A percentile compares a stretch with the other conserved stretches of the same genome.
phyloP scores from a whole-genome alignment of 2,888 invertebrate species.

The Drosophila subquinaria region DNA sequence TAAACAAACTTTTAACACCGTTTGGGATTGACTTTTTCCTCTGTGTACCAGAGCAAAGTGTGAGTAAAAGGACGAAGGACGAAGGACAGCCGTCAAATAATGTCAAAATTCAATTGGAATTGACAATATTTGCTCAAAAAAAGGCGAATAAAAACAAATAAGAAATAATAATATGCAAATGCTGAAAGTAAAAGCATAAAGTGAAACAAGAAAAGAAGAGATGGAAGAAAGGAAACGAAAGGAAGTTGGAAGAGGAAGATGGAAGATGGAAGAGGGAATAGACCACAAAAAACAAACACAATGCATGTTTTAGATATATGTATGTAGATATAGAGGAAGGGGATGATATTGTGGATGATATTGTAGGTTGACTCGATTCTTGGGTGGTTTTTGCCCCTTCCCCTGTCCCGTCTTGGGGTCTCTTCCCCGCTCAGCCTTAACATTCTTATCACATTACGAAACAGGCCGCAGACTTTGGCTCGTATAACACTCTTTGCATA shows the following conservation, averaged over 20 bases:
- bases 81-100: slow-evolving; percentile 47
- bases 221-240: not conserved
- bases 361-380: slow-evolving; percentile 7
- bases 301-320: slow-evolving; percentile 12
- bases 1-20: too few species aligned
- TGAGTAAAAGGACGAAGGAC: not conserved
- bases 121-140: slow-evolving; percentile 58
- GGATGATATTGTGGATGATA: slow-evolving; percentile 35
- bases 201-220: slow-evolving; percentile 18
- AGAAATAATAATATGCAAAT: slow-evolving; percentile 76
- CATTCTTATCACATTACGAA: slow-evolving; percentile 79
- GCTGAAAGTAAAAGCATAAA: slow-evolving; percentile 29
- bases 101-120: slow-evolving; percentile 76
- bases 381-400: slow-evolving; percentile 11
- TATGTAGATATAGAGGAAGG: slow-evolving; percentile 2
- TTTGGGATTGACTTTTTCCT: too few species aligned
- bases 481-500: slow-evolving; percentile 56
- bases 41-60: too few species aligned
- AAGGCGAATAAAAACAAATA: slow-evolving; percentile 70
- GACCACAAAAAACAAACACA: slow-evolving; percentile 34
- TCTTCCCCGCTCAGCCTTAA: not conserved
- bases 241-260: not conserved
- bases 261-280: slow-evolving; percentile 5
- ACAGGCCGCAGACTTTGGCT: slow-evolving; percentile 77
- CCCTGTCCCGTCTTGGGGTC: not conserved